These are phyloP conservation scores for Anguilla megastoma DNA, from an alignment of 2,797 vertebrate species.

Conservation along the genomic window DNA sequence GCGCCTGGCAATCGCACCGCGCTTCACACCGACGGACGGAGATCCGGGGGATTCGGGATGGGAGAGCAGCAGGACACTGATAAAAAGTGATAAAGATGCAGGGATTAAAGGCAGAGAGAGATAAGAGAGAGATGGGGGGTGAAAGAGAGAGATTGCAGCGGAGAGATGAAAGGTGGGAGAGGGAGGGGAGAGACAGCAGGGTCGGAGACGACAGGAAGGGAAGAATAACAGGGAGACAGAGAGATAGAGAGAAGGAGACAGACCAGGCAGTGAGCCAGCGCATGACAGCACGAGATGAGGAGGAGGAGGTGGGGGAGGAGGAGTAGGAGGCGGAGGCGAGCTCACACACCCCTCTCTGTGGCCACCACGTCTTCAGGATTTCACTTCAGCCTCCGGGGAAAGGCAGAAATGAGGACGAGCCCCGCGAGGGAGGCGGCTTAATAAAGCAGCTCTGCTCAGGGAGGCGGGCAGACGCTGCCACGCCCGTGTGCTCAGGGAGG, in stretches of 20 bases:
- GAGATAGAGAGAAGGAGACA: not conserved
- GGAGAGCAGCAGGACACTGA: not conserved
- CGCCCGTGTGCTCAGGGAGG: too few species aligned
- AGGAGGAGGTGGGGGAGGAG: too few species aligned
- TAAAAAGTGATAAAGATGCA: not conserved
- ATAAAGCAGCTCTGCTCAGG: not conserved
- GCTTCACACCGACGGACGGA: not conserved
- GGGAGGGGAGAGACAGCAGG: not conserved
- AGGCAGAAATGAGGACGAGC: not conserved
- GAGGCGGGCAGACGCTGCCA: not conserved
- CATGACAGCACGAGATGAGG: not conserved
- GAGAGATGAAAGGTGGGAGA: not conserved
- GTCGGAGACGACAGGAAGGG: not conserved
- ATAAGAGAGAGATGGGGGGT: not conserved
- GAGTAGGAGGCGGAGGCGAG: not conserved
- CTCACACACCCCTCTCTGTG: not conserved
- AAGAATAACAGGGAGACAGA: not conserved
- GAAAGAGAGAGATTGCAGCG: not conserved
- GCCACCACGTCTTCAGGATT: not conserved
- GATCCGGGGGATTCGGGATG: not conserved
- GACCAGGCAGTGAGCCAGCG: not conserved
- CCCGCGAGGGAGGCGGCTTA: not conserved
- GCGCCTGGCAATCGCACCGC: not conserved
- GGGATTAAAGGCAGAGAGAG: constrained; percentile 12
- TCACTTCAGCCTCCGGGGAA: not conserved